phyloP scores from a whole-genome alignment of 2,113 vertebrate species.

The Pipra filicauda region DNA sequence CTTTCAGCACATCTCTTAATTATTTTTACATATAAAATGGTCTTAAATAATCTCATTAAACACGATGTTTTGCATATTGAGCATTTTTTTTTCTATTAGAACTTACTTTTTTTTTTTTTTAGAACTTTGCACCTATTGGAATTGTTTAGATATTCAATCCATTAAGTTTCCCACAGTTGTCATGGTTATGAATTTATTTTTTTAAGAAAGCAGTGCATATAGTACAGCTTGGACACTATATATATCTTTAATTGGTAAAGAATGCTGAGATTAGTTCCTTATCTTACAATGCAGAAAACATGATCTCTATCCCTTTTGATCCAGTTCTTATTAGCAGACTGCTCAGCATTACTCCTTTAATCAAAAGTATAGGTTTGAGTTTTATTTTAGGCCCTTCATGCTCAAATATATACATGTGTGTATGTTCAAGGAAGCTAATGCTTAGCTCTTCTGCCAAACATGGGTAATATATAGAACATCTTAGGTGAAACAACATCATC shows the following conservation, averaged over 20 bases:
- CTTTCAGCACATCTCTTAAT: background rate
- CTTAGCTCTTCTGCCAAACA: background rate
- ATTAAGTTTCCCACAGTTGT: background rate
- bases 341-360: background rate
- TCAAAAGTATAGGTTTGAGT: background rate
- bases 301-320: background rate
- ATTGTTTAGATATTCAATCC: background rate
- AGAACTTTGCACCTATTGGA: background rate
- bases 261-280: background rate
- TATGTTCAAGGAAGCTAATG: background rate
- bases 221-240: background rate
- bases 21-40: background rate
- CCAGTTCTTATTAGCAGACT: background rate
- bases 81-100: background rate
- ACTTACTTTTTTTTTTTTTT: background rate
- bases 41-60: background rate
- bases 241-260: background rate
- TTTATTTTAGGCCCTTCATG: background rate
- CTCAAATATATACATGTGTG: background rate
- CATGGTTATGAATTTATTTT: background rate
- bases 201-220: background rate
- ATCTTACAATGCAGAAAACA: background rate
- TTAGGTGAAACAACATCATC: background rate
- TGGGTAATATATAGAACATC: background rate
- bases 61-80: background rate